Evolutionary conservation across 2,113 vertebrate genomes (phyloP), one percentile per base, ranked within the genome.

Genomic region (Clarias macrocephalus): DNA sequence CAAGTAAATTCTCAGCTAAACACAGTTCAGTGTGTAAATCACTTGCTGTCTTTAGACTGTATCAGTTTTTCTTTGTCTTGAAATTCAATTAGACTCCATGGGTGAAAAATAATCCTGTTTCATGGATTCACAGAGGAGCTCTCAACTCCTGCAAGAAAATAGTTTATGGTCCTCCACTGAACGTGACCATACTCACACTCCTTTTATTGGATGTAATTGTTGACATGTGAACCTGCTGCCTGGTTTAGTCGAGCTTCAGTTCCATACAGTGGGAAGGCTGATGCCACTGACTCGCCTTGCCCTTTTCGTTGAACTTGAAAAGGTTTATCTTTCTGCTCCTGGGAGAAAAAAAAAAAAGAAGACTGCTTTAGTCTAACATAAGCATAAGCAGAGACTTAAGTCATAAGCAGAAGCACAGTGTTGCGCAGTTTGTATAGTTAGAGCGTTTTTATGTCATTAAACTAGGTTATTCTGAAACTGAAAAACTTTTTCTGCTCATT

Each of bases 301-400:
- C 87, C 56, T 88, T 87, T 42, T 85, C 88, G 88, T 84, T 57
- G 85, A 88, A 80, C 70, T 25, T 37, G 62, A 86, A 88, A 23
- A 84, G 23, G n/a, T 57, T n/a, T 57, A 59, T 66, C 70, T 8
- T 86, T 85, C 84, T 82, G 75, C 88, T 59, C 88, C 93, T 94
- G 88, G 12, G 88, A 73, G 66, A 88, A 82, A 88, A 84, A n/a
- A n/a, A 87, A 70, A 77, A 87, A 90, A 79, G 57, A 88, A 90
- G 28, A 91, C 8, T 21, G 28, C 11, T 85, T n/a, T 86, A 68
- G 79, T 48, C 12, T n/a, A n/a, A n/a, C n/a, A n/a, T n/a, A n/a
- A n/a, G n/a, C n/a, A n/a, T n/a, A n/a, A n/a, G n/a, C n/a, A n/a
- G n/a, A n/a, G n/a, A n/a, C n/a, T n/a, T n/a, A n/a, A n/a, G n/a